phyloP scores from a whole-genome alignment of 2,797 vertebrate species.

The Tokudaia tokunoshimensis region DNA sequence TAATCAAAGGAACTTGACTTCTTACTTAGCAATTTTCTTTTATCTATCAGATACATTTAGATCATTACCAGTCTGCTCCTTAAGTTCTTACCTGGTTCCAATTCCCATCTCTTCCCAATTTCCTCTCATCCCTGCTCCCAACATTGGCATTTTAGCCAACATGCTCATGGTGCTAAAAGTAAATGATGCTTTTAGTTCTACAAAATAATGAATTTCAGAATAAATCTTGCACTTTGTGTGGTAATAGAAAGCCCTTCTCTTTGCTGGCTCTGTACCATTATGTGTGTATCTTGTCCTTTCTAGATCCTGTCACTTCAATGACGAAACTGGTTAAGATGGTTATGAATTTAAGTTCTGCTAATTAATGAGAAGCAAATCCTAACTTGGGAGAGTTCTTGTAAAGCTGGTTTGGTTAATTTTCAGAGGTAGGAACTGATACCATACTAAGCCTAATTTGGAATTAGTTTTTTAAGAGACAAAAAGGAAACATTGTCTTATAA shows the following conservation, averaged over 20 bases:
- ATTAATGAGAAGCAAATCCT: neutral
- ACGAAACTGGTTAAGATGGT: neutral
- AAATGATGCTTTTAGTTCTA: neutral
- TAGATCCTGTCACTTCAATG: neutral
- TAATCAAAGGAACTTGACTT: neutral
- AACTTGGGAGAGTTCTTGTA: too few species aligned
- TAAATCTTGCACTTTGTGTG: neutral
- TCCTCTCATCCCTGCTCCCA: neutral
- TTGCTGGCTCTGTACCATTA: neutral
- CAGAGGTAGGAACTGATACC: neutral
- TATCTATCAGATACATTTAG: neutral
- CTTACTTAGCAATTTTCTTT: neutral
- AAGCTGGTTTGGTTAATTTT: neutral
- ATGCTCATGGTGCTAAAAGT: neutral
- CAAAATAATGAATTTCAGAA: neutral
- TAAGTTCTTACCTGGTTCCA: neutral
- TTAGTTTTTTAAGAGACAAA: neutral
- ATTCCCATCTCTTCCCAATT: neutral
- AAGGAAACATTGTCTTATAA: neutral
- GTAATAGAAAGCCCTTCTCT: neutral
- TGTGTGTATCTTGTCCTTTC: neutral
- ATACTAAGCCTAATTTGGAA: neutral
- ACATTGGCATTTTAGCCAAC: neutral
- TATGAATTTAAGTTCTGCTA: neutral
- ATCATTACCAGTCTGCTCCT: neutral